phyloP scores from a whole-genome alignment of 2,113 vertebrate species.

The Machaerirhynchus nigripectus region DNA sequence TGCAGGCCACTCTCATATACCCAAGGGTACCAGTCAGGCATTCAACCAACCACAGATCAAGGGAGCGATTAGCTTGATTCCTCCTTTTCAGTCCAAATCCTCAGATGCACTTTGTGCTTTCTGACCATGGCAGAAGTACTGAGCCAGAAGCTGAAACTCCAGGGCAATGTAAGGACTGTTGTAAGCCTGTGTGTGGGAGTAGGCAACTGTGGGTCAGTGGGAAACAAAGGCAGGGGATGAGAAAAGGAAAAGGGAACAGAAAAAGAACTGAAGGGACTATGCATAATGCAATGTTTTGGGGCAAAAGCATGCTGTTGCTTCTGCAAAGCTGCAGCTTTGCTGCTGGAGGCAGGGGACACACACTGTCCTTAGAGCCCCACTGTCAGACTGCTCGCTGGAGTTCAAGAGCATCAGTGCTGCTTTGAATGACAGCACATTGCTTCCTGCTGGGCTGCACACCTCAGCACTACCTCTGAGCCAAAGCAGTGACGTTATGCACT shows the following conservation, averaged over 20 bases:
- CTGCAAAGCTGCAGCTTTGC: neutral
- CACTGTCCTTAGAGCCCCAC: neutral
- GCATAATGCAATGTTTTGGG: neutral
- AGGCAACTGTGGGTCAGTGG: neutral
- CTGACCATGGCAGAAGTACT: neutral
- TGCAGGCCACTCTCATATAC: neutral
- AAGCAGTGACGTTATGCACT: neutral
- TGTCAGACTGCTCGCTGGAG: neutral
- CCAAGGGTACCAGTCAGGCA: neutral
- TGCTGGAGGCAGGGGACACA: neutral
- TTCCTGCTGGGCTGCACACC: constrained; percentile 22
- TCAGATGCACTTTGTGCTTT: neutral
- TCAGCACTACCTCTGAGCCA: constrained; percentile 1
- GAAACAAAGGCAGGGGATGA: neutral
- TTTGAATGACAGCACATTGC: constrained; percentile 5
- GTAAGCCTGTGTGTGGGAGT: neutral
- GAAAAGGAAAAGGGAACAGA: neutral
- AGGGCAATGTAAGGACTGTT: neutral
- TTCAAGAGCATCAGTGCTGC: neutral
- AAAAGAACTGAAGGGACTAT: neutral
- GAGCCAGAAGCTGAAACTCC: neutral
- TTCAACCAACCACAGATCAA: neutral
- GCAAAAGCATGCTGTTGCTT: neutral
- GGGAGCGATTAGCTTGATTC: neutral
- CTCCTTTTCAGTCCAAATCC: neutral